Conservation (phyloP, 2,888 invertebrate species). For the Acanthococcus lagerstroemiae region DNA sequence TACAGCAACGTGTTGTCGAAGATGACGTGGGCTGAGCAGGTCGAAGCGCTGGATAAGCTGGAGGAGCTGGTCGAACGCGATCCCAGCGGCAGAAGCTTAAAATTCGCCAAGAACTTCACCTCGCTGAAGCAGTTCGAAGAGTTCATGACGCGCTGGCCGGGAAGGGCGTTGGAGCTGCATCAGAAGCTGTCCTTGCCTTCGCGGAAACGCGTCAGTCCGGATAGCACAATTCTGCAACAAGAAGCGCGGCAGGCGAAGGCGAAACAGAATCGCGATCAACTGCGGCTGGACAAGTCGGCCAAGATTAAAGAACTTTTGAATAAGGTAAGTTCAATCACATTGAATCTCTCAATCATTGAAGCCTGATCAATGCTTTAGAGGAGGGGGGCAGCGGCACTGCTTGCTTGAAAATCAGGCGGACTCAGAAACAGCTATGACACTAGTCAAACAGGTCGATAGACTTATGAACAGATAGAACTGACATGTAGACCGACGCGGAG, state of each 20-base stretch:
- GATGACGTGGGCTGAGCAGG: constrained; percentile 68
- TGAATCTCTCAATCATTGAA: too few species aligned
- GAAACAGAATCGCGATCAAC: constrained; percentile 68
- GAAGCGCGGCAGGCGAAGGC: constrained; percentile 89
- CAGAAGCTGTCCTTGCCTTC: constrained; percentile 89
- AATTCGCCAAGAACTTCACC: constrained; percentile 49
- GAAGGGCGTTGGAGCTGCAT: constrained; percentile 81
- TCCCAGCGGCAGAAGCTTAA: constrained; percentile 31
- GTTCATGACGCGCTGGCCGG: constrained; percentile 78
- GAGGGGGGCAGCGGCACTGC: too few species aligned
- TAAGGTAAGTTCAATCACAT: constrained; percentile 62
- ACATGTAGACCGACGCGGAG: too few species aligned
- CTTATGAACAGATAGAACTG: too few species aligned
- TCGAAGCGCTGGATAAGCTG: constrained; percentile 65
- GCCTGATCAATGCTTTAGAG: too few species aligned
- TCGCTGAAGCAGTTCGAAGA: constrained; percentile 66
- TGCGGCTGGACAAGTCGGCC: constrained; percentile 73
- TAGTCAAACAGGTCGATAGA: too few species aligned
- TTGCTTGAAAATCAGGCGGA: too few species aligned
- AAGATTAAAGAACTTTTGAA: constrained; percentile 75
- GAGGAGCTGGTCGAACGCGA: constrained; percentile 58
- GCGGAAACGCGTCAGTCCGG: constrained; percentile 70
- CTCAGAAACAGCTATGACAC: too few species aligned
- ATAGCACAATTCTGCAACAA: constrained; percentile 59
- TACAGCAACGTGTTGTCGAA: constrained; percentile 8